Evolutionary conservation across 2,888 invertebrate species (phyloP).

Genomic region (Ferrisia virgata): DNA sequence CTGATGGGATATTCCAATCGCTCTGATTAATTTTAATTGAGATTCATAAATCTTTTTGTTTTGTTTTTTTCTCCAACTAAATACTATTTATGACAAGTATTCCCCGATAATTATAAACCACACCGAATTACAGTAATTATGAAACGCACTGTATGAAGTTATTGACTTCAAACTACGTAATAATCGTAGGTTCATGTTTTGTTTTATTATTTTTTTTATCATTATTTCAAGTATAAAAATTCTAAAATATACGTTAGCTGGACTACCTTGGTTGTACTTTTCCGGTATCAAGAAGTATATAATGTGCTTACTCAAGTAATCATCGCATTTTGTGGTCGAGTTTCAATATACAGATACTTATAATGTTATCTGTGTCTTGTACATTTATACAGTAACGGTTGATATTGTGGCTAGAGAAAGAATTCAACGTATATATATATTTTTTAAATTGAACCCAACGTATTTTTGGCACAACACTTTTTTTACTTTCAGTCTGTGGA

Average conservation of each 20-base stretch:
- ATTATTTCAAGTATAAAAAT: background rate
- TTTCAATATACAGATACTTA: background rate
- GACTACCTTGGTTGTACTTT: conserved; percentile 1
- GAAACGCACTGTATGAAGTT: background rate
- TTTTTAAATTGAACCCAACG: too few relatives aligned
- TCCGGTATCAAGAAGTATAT: background rate
- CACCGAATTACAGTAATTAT: background rate
- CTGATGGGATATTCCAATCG: background rate
- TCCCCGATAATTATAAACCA: background rate
- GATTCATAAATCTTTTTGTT: background rate
- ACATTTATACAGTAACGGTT: too few relatives aligned
- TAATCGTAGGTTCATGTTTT: background rate
- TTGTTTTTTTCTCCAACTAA: background rate
- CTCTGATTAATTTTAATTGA: background rate
- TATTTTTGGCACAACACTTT: too few relatives aligned
- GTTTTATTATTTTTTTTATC: background rate
- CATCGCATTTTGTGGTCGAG: background rate
- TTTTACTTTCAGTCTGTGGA: too few relatives aligned
- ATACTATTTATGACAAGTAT: background rate
- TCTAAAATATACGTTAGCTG: background rate
- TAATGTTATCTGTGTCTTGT: too few relatives aligned
- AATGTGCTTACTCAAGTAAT: background rate
- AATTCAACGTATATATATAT: too few relatives aligned
- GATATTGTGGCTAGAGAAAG: too few relatives aligned
- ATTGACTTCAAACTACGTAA: background rate